Percentiles rank a stretch among this genome's conserved stretches.
These are phyloP conservation scores for Trichacis sp. DNA, from an alignment of 2,888 invertebrate genomes.

Conservation along the genomic window DNA sequence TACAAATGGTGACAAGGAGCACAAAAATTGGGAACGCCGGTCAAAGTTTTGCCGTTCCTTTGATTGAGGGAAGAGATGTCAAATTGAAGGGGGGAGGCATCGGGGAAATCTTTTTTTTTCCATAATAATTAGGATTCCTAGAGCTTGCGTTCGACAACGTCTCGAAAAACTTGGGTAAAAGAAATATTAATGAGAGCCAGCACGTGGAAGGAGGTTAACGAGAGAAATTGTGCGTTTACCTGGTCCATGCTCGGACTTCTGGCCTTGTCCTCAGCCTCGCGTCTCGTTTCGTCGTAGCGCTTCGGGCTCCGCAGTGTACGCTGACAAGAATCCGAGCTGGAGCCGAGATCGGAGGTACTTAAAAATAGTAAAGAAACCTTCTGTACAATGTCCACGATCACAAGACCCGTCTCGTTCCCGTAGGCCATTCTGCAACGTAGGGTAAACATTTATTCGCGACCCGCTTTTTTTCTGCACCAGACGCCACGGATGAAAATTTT, in stretches of 20 bases:
- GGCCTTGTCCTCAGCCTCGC: slow-evolving; percentile 72
- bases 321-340: slow-evolving; percentile 88
- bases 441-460: slow-evolving; percentile 4
- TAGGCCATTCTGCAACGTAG: slow-evolving; percentile 87
- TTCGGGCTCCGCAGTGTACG: slow-evolving; percentile 84
- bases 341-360: slow-evolving; percentile 92
- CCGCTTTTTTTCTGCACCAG: too few species aligned
- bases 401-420: slow-evolving; percentile 96
- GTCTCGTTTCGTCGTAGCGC: slow-evolving; percentile 66
- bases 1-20: too few species aligned
- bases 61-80: too few species aligned
- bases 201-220: slow-evolving; percentile 39
- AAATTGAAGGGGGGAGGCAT: too few species aligned
- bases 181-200: slow-evolving; percentile 2
- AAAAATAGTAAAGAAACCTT: slow-evolving; percentile 89
- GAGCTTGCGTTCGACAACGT: neutral
- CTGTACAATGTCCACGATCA: slow-evolving; percentile 94
- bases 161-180: too few species aligned
- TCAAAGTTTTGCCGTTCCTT: too few species aligned
- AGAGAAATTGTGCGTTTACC: slow-evolving; percentile 73
- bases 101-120: too few species aligned
- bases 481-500: too few species aligned
- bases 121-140: neutral
- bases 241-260: slow-evolving; percentile 91
- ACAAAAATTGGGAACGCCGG: too few species aligned